phyloP scores from a whole-genome alignment of 2,888 invertebrate genomes.

The Cabera pusaria region DNA sequence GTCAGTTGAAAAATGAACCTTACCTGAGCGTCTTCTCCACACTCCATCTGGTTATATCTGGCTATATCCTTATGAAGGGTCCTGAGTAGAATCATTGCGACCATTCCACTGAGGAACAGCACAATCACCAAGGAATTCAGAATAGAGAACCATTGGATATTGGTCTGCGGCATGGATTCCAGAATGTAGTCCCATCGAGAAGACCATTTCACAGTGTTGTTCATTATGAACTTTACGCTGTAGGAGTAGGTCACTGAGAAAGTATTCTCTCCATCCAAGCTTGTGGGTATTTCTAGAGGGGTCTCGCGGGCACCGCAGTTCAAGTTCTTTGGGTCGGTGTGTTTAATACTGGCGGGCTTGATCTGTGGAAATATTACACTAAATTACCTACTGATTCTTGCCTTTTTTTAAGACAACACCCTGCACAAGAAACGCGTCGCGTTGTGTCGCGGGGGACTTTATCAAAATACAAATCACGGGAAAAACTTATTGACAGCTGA shows the following conservation, averaged over 20 bases:
- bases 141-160: slow-evolving; percentile 99
- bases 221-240: slow-evolving; percentile 90
- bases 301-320: slow-evolving; percentile 78
- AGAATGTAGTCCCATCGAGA: slow-evolving; percentile 99
- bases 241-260: slow-evolving; percentile 93
- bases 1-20: no score
- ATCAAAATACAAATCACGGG: no score
- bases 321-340: slow-evolving; percentile 63
- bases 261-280: slow-evolving; percentile 70
- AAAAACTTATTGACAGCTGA: no score
- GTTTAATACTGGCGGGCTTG: slow-evolving; percentile 83
- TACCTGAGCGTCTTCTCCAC: slow-evolving; percentile 96
- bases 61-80: slow-evolving; percentile 99
- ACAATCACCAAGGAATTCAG: slow-evolving; percentile 98
- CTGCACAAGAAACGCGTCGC: no score
- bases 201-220: slow-evolving; percentile 97
- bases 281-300: slow-evolving; percentile 88
- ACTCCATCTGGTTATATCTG: slow-evolving; percentile 97
- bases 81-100: slow-evolving; percentile 98
- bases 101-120: slow-evolving; percentile 98
- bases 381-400: no score
- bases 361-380: slow-evolving; percentile 55
- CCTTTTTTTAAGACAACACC: no score
- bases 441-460: no score
- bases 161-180: slow-evolving; percentile 98